Evolutionary conservation across 2,888 invertebrate species (phyloP), one percentile per base, ranked within the genome.

Genomic region (Agrilus cyanescens): DNA sequence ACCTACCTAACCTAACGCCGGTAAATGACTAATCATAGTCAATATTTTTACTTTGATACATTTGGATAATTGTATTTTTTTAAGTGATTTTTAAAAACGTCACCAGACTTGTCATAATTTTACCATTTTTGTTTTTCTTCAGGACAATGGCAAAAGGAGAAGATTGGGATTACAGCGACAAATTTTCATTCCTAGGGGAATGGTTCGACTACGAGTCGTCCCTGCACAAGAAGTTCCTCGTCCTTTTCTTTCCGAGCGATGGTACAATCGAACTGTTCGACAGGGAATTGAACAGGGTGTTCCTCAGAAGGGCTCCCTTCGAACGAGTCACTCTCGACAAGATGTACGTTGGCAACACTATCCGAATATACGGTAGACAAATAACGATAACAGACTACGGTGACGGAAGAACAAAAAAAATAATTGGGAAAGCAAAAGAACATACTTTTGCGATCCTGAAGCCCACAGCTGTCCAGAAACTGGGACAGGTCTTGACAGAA

Each of bases 151-250:
- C 25, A 3, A 25, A 25, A 10, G 25, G 25, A 4, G 29, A 10
- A 8, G 70, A 71, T 49, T 72, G 69, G 43, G 68, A 72, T 34
- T 76, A 71, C 54, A 68, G 55, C 44, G 72, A 75, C 43, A 74
- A 72, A 60, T 69, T 73, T 52, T 65, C 72, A 4, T 86, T 87
- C 64, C 63, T 78, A 45, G 85, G 84, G 3, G 89, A 91, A 69
- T 94, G 90, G 90, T 88, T 80, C 59, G 93, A 93, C 61, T 76
- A 79, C 52, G 79, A 84, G 56, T 81, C 87, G 0, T 78, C 78
- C 32, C 72, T 84, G 12, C 67, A 80, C 15, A 80, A 85, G 54
- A 78, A 78, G 48, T 91, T 87, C 63, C 73, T 80, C 55, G 66
- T 93, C 37, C 80, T 81, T 54, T 93, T 75, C 61, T 88, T 79